phyloP scores from a whole-genome alignment of 2,888 invertebrate genomes.

The Ypsolopha sequella region DNA sequence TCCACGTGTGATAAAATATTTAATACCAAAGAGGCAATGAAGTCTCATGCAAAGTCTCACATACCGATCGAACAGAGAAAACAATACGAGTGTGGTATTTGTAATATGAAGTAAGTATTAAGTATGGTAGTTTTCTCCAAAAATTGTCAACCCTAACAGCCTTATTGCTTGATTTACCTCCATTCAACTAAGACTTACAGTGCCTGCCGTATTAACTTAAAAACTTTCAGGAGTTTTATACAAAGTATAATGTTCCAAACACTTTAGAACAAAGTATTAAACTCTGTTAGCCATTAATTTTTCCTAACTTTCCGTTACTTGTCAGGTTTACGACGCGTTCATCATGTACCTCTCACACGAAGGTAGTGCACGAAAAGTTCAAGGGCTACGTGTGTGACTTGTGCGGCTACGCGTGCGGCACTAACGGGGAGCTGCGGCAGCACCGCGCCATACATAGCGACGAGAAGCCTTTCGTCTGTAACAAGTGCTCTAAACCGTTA shows the following conservation, averaged over 20 bases:
- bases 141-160: not conserved
- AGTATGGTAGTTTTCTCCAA: conserved; percentile 19
- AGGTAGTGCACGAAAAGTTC: conserved; percentile 68
- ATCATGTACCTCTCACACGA: conserved; percentile 61
- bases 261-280: too few species aligned
- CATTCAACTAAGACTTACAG: too few species aligned
- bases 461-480: conserved; percentile 64
- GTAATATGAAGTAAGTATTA: conserved; percentile 63
- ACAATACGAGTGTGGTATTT: conserved; percentile 59
- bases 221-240: too few species aligned
- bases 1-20: conserved; percentile 59
- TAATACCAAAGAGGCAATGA: conserved; percentile 54
- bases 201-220: too few species aligned
- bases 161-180: too few species aligned
- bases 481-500: conserved; percentile 60
- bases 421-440: conserved; percentile 67
- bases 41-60: conserved; percentile 63
- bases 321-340: conserved; percentile 65
- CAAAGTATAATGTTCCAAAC: too few species aligned
- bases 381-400: conserved; percentile 69
- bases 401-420: conserved; percentile 70
- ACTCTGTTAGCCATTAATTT: too few species aligned
- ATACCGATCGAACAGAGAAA: conserved; percentile 66
- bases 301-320: not conserved
- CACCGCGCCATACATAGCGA: conserved; percentile 71